phyloP scores from a whole-genome alignment of 2,888 invertebrate species.

The Clistopyga incitator region DNA sequence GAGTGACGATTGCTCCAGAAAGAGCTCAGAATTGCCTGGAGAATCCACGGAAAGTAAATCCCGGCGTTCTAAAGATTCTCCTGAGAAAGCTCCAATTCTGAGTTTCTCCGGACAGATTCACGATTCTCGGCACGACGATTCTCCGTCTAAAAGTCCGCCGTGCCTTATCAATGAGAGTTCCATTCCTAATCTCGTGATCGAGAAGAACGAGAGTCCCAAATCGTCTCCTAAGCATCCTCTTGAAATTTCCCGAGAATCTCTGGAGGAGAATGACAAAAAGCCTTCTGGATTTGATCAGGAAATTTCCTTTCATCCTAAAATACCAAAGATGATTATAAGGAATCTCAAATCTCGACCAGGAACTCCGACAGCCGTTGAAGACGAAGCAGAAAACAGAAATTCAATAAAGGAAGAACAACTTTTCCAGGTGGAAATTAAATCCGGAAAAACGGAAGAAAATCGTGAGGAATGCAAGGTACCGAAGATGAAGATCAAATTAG shows the following conservation, averaged over 20 bases:
- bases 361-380: slow-evolving; percentile 76
- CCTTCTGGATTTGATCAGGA: slow-evolving; percentile 49
- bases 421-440: slow-evolving; percentile 68
- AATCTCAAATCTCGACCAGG: slow-evolving; percentile 80
- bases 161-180: slow-evolving; percentile 67
- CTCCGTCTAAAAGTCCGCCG: slow-evolving; percentile 57
- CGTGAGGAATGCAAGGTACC: slow-evolving; percentile 72
- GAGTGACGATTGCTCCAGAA: slow-evolving; percentile 37
- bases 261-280: slow-evolving; percentile 25
- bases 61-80: slow-evolving; percentile 1
- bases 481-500: slow-evolving; percentile 79
- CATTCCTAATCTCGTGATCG: slow-evolving; percentile 77
- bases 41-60: not conserved
- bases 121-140: slow-evolving; percentile 36
- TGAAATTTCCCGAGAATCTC: slow-evolving; percentile 29
- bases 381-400: slow-evolving; percentile 59
- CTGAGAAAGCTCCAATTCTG: slow-evolving; percentile 56
- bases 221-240: slow-evolving; percentile 65
- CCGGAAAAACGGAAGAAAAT: slow-evolving; percentile 68
- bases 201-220: slow-evolving; percentile 75
- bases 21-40: slow-evolving; percentile 26
- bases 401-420: slow-evolving; percentile 66
- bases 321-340: slow-evolving; percentile 83
- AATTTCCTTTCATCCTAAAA: slow-evolving; percentile 75
- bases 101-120: slow-evolving; percentile 66